A percentile compares a stretch with the other conserved stretches of the same genome.
These are phyloP conservation scores for Psilopogon haemacephalus DNA, from an alignment of 2,113 vertebrate species.

Conservation along the genomic window DNA sequence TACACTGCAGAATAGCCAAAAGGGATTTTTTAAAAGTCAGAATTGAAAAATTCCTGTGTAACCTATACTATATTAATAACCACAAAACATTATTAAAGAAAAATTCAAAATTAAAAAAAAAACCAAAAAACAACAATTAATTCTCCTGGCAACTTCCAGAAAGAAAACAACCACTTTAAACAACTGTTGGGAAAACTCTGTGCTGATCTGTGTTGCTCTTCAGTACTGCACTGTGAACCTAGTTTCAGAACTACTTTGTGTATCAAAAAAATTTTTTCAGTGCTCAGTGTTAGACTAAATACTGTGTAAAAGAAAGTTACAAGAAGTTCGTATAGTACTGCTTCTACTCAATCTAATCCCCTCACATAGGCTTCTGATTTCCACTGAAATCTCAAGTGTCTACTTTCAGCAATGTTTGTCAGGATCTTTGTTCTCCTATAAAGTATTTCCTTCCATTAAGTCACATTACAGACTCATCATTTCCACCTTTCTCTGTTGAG, in stretches of 20 bases:
- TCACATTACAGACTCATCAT: constrained; percentile 56
- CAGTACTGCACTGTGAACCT: background rate
- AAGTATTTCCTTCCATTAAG: constrained; percentile 42
- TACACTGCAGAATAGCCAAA: background rate
- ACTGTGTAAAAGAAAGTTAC: constrained; percentile 2
- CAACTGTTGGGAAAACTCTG: background rate
- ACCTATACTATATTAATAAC: background rate
- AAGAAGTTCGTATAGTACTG: background rate
- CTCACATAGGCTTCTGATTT: background rate
- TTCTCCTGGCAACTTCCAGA: background rate
- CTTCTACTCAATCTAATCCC: constrained; percentile 10
- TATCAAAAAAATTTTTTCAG: constrained; percentile 41
- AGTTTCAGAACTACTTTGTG: background rate
- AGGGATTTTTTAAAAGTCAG: background rate
- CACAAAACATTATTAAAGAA: background rate
- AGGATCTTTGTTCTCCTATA: constrained; percentile 10
- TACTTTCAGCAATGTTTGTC: constrained; percentile 29
- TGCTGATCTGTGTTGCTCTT: background rate
- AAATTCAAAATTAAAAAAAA: background rate
- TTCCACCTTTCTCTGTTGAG: constrained; percentile 35
- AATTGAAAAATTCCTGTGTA: background rate
- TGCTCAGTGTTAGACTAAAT: constrained; percentile 1
- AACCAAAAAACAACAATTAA: too few relatives aligned
- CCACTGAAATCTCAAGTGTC: background rate
- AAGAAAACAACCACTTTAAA: background rate